Evolutionary conservation across 2,113 vertebrate species (phyloP), one percentile per base, ranked within the genome.

Genomic region (Ciconia maguari): DNA sequence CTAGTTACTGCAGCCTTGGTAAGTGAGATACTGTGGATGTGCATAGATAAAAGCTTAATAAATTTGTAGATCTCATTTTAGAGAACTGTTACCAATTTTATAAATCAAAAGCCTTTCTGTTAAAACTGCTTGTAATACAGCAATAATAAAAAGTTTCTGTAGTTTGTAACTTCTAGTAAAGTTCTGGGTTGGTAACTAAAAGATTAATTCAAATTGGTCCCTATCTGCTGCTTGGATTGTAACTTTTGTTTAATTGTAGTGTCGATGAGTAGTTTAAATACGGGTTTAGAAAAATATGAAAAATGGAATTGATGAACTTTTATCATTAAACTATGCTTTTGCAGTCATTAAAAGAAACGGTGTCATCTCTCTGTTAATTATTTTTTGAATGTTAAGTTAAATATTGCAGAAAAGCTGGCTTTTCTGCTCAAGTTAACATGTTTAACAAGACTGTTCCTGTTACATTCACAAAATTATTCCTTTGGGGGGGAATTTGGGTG

Each of bases 161-260:
- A 30, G 51, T 90, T 97, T 96, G 76, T 97, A 80, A 84, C 74
- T 94, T 94, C 55, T 87, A 94, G 41, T 85, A 65, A 95, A 95
- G 90, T 96, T 96, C 26, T 92, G 41, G 49, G 81, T 97, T 94
- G 54, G 36, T 91, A 95, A 57, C 90, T 84, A 42, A 46, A 90
- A 69, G 72, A 96, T 97, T 62, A 54, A 87, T 95, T 96, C 48
- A 89, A 74, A n/a, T 75, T 65, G 81, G 80, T 93, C n/a, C 76
- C 2, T 95, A 9, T 86, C 49, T 96, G 29, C 92, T 94, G 86
- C 68, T 95, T 52, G 69, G 66, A 86, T 85, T 97, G 79, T 93
- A 77, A 68, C 66, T 96, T 91, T 24, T 92, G 36, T 93, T 66
- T 82, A 44, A 38, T 86, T 74, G 71, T 78, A 18, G 1, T 34